phyloP scores from a whole-genome alignment of 2,113 vertebrate genomes.

The Arvicanthis niloticus region DNA sequence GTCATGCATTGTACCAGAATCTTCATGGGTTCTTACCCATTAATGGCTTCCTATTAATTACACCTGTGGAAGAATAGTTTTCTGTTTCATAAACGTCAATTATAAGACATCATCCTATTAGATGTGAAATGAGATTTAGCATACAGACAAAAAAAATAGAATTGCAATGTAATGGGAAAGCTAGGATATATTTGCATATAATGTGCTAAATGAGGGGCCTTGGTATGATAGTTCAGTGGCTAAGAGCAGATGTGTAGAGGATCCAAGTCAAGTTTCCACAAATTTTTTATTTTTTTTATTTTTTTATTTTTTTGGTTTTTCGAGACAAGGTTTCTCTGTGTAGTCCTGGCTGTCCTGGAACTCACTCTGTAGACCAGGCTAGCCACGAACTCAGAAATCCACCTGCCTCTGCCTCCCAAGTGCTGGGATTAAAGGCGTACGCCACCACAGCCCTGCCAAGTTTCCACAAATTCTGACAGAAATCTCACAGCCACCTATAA shows the following conservation, averaged over 20 bases:
- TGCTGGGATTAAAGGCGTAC: no score
- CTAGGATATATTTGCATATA: background rate
- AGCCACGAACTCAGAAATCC: no score
- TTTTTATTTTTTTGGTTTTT: no score
- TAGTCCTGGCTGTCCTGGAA: no score
- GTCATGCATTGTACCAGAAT: background rate
- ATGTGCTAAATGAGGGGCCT: no score
- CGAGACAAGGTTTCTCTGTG: no score
- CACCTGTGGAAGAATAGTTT: background rate
- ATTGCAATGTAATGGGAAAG: background rate
- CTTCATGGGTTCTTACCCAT: no score
- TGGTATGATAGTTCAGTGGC: background rate
- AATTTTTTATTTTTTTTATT: no score
- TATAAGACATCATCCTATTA: background rate
- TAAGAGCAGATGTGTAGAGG: background rate
- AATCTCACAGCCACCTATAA: background rate
- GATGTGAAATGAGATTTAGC: background rate
- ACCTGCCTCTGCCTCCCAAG: no score
- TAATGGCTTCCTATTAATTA: background rate
- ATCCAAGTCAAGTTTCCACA: background rate
- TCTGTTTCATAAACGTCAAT: background rate
- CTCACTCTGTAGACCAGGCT: no score
- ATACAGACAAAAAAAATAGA: background rate
- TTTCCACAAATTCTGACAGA: background rate
- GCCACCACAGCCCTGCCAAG: no score